phyloP scores from a whole-genome alignment of 2,888 invertebrate genomes.

The Drosophila kuntzei region DNA sequence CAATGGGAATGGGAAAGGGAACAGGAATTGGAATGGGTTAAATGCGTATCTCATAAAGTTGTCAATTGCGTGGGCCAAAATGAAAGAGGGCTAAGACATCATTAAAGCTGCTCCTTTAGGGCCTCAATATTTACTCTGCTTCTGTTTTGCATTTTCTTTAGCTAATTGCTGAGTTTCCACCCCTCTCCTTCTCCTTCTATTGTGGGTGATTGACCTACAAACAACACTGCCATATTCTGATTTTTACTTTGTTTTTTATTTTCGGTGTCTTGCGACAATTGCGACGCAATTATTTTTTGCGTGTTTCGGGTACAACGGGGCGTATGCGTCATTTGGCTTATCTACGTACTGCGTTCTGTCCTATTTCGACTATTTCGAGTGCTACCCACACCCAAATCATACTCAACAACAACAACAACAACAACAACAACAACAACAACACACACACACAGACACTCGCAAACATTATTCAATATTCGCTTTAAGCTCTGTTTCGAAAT shows the following conservation, averaged over 20 bases:
- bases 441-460: not conserved
- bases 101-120: slow-evolving; percentile 1
- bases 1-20: not conserved
- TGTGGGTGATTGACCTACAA: slow-evolving; percentile 48
- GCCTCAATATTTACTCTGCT: slow-evolving; percentile 24
- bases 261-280: slow-evolving; percentile 37
- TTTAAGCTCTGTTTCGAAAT: slow-evolving; percentile 27
- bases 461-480: slow-evolving; percentile 16
- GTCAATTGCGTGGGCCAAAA: slow-evolving; percentile 16
- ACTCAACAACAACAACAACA: not conserved
- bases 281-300: slow-evolving; percentile 58
- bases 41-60: slow-evolving; percentile 18
- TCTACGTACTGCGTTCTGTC: slow-evolving; percentile 9
- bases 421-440: not conserved
- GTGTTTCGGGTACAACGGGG: slow-evolving; percentile 24
- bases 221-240: slow-evolving; percentile 10
- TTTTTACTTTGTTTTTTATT: slow-evolving; percentile 11
- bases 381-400: not conserved
- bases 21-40: not conserved
- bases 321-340: slow-evolving; percentile 57
- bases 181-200: not conserved
- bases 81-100: not conserved
- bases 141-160: slow-evolving; percentile 13
- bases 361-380: slow-evolving; percentile 8
- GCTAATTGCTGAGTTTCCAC: not conserved